These are phyloP conservation scores for Conus canariensis DNA, from an alignment of 2,888 invertebrate species.

Conservation along the genomic window DNA sequence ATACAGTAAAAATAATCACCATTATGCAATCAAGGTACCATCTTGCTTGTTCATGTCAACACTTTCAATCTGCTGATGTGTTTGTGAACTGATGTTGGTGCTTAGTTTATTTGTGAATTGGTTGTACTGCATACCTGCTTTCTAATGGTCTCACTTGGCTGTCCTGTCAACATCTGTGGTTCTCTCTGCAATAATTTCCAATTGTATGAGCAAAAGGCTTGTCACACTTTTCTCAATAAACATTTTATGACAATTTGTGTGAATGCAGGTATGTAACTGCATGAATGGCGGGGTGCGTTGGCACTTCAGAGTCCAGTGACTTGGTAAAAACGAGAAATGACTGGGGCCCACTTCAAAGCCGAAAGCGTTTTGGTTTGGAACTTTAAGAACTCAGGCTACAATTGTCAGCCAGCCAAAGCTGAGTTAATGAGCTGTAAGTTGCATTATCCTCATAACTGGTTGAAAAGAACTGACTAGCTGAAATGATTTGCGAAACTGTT, in stretches of 20 bases:
- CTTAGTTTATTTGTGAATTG: slow-evolving; percentile 18
- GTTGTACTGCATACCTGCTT: neutral
- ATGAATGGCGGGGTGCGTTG: neutral
- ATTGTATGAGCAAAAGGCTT: slow-evolving; percentile 16
- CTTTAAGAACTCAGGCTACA: too few species aligned
- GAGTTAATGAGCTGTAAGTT: too few species aligned
- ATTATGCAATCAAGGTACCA: neutral
- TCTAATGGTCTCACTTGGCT: neutral
- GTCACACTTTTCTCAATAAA: slow-evolving; percentile 4
- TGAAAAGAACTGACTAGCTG: too few species aligned
- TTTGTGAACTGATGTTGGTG: slow-evolving; percentile 9
- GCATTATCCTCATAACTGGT: too few species aligned
- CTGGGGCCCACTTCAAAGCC: too few species aligned
- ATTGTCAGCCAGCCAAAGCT: too few species aligned
- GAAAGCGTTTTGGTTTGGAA: too few species aligned
- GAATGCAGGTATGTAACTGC: too few species aligned
- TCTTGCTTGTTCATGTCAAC: neutral
- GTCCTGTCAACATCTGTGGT: neutral
- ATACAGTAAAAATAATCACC: too few species aligned
- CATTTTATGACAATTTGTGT: slow-evolving; percentile 11
- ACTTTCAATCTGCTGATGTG: neutral
- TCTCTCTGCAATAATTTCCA: neutral
- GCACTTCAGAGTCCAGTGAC: too few species aligned
- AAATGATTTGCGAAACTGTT: too few species aligned
- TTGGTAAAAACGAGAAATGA: too few species aligned